phyloP scores from a whole-genome alignment of 2,113 vertebrate genomes.

The Halichoerus grypus region DNA sequence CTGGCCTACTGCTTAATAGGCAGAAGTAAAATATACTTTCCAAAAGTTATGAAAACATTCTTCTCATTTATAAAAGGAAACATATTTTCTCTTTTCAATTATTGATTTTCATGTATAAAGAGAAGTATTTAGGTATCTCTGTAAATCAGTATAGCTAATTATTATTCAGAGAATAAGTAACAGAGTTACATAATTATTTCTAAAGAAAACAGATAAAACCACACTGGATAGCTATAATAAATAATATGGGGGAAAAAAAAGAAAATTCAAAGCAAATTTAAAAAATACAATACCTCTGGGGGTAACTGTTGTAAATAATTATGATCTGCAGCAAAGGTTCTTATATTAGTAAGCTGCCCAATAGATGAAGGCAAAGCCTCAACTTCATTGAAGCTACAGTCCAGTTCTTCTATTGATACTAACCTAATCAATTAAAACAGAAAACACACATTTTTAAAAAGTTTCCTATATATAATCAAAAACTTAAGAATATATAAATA shows the following conservation, averaged over 20 bases:
- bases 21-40: neutral
- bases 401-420: slow-evolving; percentile 94
- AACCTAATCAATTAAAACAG: slow-evolving; percentile 87
- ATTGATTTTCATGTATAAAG: slow-evolving; percentile 38
- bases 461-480: slow-evolving; percentile 31
- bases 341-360: slow-evolving; percentile 93
- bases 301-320: slow-evolving; percentile 96
- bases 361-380: slow-evolving; percentile 95
- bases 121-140: slow-evolving; percentile 7
- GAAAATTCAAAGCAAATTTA: slow-evolving; percentile 41
- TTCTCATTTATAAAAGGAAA: slow-evolving; percentile 30
- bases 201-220: slow-evolving; percentile 53
- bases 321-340: slow-evolving; percentile 98
- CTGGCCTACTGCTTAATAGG: neutral
- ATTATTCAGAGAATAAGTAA: slow-evolving; percentile 36
- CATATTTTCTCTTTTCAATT: neutral
- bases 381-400: slow-evolving; percentile 99
- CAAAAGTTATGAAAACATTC: slow-evolving; percentile 22
- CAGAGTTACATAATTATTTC: slow-evolving; percentile 16
- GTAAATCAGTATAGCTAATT: neutral
- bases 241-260: neutral
- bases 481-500: slow-evolving; percentile 40
- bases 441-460: slow-evolving; percentile 6
- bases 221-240: neutral
- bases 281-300: slow-evolving; percentile 90